Percentiles rank a stretch among this genome's conserved stretches.
phyloP scores from a whole-genome alignment of 2,113 vertebrate genomes.

The Protobothrops mucrosquamatus region DNA sequence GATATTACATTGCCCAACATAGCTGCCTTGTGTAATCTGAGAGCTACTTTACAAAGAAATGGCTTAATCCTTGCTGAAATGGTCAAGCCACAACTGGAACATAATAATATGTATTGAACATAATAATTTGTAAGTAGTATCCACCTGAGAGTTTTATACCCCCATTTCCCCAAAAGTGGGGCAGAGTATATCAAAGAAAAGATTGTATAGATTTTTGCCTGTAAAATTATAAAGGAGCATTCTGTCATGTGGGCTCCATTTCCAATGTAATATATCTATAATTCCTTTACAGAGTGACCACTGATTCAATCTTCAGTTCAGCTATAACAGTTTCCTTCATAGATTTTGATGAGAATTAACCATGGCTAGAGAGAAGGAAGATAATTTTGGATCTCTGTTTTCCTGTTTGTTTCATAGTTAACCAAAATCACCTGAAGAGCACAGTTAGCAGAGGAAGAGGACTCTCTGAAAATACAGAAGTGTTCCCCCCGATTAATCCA shows the following conservation, averaged over 20 bases:
- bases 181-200: background rate
- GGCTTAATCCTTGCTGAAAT: background rate
- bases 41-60: background rate
- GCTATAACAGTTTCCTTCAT: background rate
- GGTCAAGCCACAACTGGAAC: background rate
- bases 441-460: slow-evolving; percentile 30
- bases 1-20: background rate
- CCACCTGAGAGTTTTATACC: background rate
- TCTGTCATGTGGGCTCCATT: background rate
- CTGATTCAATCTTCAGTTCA: background rate
- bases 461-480: slow-evolving; percentile 19
- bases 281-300: no score
- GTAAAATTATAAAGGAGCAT: background rate
- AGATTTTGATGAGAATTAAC: background rate
- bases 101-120: background rate
- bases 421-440: slow-evolving; percentile 23
- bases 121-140: background rate
- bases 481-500: slow-evolving; percentile 52
- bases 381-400: background rate
- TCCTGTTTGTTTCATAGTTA: slow-evolving; percentile 38
- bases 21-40: background rate
- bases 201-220: background rate
- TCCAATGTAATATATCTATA: background rate
- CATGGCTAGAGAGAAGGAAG: background rate
- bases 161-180: background rate